Conservation (phyloP, 2,113 vertebrate species). For the Dicerorhinus sumatrensis region DNA sequence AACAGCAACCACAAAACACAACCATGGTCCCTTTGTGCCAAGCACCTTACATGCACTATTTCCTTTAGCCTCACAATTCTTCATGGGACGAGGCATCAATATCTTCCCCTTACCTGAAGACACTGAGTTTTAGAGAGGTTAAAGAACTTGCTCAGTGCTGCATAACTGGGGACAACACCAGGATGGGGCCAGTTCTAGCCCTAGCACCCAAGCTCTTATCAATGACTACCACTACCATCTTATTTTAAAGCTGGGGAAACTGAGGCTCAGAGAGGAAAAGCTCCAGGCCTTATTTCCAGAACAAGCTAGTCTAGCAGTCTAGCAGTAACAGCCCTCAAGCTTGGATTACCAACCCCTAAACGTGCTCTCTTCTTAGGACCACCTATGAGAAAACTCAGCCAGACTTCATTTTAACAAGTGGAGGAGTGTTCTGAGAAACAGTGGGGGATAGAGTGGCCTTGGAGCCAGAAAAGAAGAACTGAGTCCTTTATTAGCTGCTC, state of each 20-base stretch:
- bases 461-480: neutral
- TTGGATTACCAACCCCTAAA: neutral
- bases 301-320: neutral
- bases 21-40: neutral
- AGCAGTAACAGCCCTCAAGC: neutral
- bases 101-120: neutral
- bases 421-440: neutral
- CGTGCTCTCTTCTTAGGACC: neutral
- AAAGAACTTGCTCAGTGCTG: neutral
- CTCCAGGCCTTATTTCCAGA: neutral
- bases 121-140: neutral
- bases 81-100: neutral
- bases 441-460: neutral
- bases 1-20: neutral
- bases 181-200: too few relatives aligned
- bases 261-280: neutral
- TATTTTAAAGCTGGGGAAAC: neutral
- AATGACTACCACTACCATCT: too few relatives aligned
- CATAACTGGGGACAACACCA: neutral
- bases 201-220: neutral
- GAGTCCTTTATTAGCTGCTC: slow-evolving; percentile 4
- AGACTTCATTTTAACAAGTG: neutral
- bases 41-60: neutral
- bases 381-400: neutral
- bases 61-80: neutral